Conservation (phyloP, 1,140 invertebrate genomes). For the Papilio polyxenes region DNA sequence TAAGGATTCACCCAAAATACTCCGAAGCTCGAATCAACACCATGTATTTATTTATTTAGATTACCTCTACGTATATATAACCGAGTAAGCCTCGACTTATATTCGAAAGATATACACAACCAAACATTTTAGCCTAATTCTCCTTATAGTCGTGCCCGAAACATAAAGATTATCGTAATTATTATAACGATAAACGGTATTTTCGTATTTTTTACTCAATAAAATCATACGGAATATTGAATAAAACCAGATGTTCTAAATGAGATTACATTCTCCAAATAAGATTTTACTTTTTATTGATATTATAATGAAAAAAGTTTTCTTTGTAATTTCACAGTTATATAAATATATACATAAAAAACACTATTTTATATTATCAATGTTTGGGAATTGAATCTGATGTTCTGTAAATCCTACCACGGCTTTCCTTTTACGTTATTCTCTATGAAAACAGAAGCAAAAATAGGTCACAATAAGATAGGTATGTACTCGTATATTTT, state of each 20-base stretch:
- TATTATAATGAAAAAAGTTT: not conserved
- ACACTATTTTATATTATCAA: not conserved
- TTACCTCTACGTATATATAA: slow-evolving; percentile 55
- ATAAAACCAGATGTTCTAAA: not conserved
- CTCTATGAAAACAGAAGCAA: too few relatives aligned
- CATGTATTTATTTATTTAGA: slow-evolving; percentile 59
- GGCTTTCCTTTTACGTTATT: too few relatives aligned
- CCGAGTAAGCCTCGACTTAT: slow-evolving; percentile 47
- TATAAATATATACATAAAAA: too few relatives aligned
- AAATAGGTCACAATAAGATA: too few relatives aligned
- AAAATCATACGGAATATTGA: not conserved
- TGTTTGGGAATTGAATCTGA: not conserved
- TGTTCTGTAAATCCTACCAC: not conserved
- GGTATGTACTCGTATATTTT: too few relatives aligned
- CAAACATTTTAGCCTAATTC: slow-evolving; percentile 29
- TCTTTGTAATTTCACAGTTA: too few relatives aligned
- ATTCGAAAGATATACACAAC: slow-evolving; percentile 1
- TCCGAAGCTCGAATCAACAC: slow-evolving; percentile 51
- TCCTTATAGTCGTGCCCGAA: too few relatives aligned
- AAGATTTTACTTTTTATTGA: not conserved
- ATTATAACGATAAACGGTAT: slow-evolving; percentile 14
- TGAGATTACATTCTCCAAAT: not conserved
- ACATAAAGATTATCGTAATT: not conserved
- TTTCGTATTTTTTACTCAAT: not conserved
- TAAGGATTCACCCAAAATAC: slow-evolving; percentile 49